Evolutionary conservation across 2,888 invertebrate genomes (phyloP).

Genomic region (Auanema freiburgensis): DNA sequence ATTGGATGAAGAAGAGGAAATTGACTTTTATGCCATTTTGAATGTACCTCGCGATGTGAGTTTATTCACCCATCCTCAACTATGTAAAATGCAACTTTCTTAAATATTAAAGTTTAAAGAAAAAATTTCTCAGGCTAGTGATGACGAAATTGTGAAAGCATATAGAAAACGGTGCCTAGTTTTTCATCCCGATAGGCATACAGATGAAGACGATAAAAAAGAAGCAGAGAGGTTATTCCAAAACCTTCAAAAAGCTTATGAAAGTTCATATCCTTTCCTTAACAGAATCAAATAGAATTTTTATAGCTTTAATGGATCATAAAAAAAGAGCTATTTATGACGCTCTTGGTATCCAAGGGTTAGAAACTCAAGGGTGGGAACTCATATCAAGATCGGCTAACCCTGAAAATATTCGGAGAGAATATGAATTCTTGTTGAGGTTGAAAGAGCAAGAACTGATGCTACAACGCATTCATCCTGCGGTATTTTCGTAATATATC

Average conservation of each 20-base stretch:
- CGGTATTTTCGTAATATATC: conserved; percentile 63
- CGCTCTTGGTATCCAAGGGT: conserved; percentile 81
- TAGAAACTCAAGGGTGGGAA: conserved; percentile 91
- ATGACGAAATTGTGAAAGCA: conserved; percentile 88
- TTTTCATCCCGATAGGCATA: conserved; percentile 96
- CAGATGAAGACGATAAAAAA: conserved; percentile 78
- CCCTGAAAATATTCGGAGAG: conserved; percentile 91
- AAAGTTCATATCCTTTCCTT: conserved; percentile 70
- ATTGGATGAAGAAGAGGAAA: conserved; percentile 51
- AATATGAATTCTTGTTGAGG: conserved; percentile 81
- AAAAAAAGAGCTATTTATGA: conserved; percentile 94
- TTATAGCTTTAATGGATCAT: conserved; percentile 82
- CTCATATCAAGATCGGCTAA: conserved; percentile 74
- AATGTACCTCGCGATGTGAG: conserved; percentile 58
- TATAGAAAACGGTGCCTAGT: conserved; percentile 87
- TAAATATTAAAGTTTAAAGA: not conserved
- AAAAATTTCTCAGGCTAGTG: conserved; percentile 76
- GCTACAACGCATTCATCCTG: conserved; percentile 87
- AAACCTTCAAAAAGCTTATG: conserved; percentile 88
- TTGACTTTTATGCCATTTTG: conserved; percentile 62
- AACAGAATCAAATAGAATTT: not conserved
- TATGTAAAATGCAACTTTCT: conserved; percentile 1
- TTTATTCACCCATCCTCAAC: conserved; percentile 4
- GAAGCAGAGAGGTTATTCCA: conserved; percentile 91
- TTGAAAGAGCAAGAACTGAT: conserved; percentile 84